Evolutionary conservation across 2,888 invertebrate genomes (phyloP), one percentile per base, ranked within the genome.

Genomic region (Hybos culiciformis): DNA sequence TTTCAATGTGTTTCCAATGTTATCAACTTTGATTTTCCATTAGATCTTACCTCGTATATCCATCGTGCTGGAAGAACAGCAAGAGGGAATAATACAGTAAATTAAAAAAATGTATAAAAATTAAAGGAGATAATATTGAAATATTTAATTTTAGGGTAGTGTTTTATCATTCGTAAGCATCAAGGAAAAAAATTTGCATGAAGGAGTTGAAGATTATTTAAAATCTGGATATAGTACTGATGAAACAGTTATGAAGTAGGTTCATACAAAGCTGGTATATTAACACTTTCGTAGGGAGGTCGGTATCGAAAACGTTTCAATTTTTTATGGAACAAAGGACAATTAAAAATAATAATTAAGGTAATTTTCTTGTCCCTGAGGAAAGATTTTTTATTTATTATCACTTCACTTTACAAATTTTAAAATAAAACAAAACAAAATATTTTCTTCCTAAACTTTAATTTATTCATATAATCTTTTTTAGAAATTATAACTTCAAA

Each of bases 1-100:
- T 99, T 98, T 64, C 94, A 96, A 57, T 84, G 82, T 63, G 96
- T 99, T 0, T 79, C 94, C 7, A 97, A 97, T 68, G 92, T 99
- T 1, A 82, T 99, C 45, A 99, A 99, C 69, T 98, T 97, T 68
- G 98, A 99, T 69, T 97, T 98, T 65, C 98, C 98, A 0, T 68
- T 76, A 9, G 84, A 87, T 59, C 77, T 85, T 0, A 83, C 78
- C 56, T 82, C 93, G 0, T 99, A 99, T 61, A 82, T 98, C 46
- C 98, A 99, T 63, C 73, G 98, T 56, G 96, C 94, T 1, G 98
- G 97, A 0, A 70, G 92, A 43, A 91, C 91, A 4, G 91, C 91
- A 0, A 70, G 91, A 48, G 91, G 90, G 8, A 84, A 79, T 50
- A 85, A 87, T 62, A 77, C 83, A 67, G 80, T 79, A 58, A 46